phyloP scores from a whole-genome alignment of 2,888 invertebrate genomes.

The Adelphocoris suturalis region DNA sequence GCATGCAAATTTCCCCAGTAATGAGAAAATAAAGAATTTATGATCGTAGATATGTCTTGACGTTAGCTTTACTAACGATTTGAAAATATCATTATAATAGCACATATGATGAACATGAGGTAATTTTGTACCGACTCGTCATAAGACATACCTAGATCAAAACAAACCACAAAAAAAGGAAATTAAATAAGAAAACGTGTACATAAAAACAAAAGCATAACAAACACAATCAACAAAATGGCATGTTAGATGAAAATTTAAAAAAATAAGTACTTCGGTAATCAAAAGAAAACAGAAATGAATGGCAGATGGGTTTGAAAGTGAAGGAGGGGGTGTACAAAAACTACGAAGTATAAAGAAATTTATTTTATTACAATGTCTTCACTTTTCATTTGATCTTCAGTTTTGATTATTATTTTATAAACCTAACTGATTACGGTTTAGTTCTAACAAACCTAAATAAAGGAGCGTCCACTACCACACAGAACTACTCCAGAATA shows the following conservation, averaged over 20 bases:
- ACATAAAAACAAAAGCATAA: conserved; percentile 44
- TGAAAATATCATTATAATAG: too few relatives aligned
- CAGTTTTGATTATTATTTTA: conserved; percentile 6
- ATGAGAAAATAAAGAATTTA: neutral
- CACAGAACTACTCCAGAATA: conserved; percentile 18
- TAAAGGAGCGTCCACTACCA: neutral
- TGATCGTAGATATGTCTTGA: neutral
- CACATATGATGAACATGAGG: too few relatives aligned
- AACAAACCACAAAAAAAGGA: neutral
- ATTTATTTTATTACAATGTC: conserved; percentile 1
- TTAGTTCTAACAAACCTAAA: conserved; percentile 19
- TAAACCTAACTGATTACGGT: neutral
- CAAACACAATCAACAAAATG: conserved; percentile 63
- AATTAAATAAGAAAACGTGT: conserved; percentile 4
- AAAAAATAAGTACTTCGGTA: neutral
- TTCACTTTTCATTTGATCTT: conserved; percentile 2
- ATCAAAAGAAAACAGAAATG: neutral
- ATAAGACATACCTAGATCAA: neutral
- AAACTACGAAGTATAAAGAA: neutral
- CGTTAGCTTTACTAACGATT: too few relatives aligned
- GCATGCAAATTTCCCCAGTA: neutral
- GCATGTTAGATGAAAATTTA: conserved; percentile 53
- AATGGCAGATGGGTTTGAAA: neutral
- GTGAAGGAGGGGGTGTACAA: neutral
- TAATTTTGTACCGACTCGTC: too few relatives aligned